Evolutionary conservation across 2,888 invertebrate species (phyloP).

Genomic region (Ischnus inquisitorius): DNA sequence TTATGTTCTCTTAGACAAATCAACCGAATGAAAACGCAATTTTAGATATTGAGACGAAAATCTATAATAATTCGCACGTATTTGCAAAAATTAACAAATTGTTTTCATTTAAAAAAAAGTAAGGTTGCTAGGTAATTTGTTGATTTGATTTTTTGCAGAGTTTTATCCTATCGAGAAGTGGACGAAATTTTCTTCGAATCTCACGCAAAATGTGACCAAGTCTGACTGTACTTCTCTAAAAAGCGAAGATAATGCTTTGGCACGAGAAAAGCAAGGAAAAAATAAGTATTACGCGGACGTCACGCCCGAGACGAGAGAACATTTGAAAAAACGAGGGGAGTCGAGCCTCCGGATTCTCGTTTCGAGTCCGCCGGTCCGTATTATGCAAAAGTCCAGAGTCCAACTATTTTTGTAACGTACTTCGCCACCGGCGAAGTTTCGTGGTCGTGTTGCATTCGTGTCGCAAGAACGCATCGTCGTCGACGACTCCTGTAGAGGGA

Average conservation of each 20-base stretch:
- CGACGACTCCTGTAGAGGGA: not conserved
- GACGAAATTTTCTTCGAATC: no score
- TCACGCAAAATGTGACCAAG: not conserved
- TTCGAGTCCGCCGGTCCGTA: slow-evolving; percentile 32
- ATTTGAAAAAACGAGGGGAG: slow-evolving; percentile 9
- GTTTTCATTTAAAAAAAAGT: no score
- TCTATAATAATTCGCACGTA: no score
- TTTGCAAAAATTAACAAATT: no score
- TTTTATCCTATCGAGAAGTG: no score
- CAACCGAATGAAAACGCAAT: no score
- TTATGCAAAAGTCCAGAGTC: slow-evolving; percentile 42
- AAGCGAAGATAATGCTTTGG: slow-evolving; percentile 17
- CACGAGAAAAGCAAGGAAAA: slow-evolving; percentile 43
- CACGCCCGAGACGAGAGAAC: slow-evolving; percentile 26
- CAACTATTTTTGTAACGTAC: slow-evolving; percentile 57
- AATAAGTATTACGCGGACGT: slow-evolving; percentile 28
- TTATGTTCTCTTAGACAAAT: no score
- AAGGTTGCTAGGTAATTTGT: no score
- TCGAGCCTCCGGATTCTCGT: slow-evolving; percentile 25
- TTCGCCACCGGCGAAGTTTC: slow-evolving; percentile 23
- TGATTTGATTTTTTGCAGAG: no score
- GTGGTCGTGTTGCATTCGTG: slow-evolving; percentile 32
- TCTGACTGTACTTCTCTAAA: no score
- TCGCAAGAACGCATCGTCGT: not conserved
- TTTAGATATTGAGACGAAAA: no score